Evolutionary conservation across 92 coral and sea anemone species (phyloP), one percentile per base, ranked within the genome.

Genomic region (Bergia sp.): DNA sequence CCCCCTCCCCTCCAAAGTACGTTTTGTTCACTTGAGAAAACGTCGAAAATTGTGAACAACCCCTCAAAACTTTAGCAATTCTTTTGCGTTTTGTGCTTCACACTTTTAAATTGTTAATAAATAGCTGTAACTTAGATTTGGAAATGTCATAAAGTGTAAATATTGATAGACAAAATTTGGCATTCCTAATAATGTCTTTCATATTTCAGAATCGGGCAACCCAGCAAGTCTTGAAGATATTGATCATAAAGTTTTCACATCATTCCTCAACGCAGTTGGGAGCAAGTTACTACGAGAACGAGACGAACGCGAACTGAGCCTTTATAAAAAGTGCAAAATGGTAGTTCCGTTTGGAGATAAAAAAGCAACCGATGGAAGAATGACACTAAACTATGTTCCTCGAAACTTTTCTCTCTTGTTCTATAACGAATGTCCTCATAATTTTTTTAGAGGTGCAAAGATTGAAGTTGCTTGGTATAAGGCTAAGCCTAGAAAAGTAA

Each of bases 401-500:
- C 76, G 90, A 66, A 92, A 92, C 75, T 91, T 94, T 45, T 93
- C 93, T 21, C 88, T 94, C 0, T 58, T 94, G 37, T 90, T 94
- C 89, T 94, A 92, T 49, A 89, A 90, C 65, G 77, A 79, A 55
- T n/a, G 45, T 9, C 96, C 96, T 5, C 92, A 92, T 77, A 39
- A 75, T 21, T 92, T 78, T 86, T 91, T 92, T 77, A 82, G 80
- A 10, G 93, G 96, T 36, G 96, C 96, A 81, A 92, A 83, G 85
- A 90, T 93, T 67, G 95, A 94, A 90, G 93, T 94, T 57, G 94
- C 95, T 1, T 79, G 89, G 66, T 90, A 92, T 76, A 92, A 82
- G 20, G 88, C 83, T 42, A 80, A 90, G 49, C 90, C 93, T n/a
- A 89, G 82, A 13, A 89, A 82, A 36, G 93, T 92, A n/a, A 85